A percentile compares a stretch with the other conserved stretches of the same genome.
Conservation (phyloP, 2,888 invertebrate genomes). For the Crepidodera aurea region DNA sequence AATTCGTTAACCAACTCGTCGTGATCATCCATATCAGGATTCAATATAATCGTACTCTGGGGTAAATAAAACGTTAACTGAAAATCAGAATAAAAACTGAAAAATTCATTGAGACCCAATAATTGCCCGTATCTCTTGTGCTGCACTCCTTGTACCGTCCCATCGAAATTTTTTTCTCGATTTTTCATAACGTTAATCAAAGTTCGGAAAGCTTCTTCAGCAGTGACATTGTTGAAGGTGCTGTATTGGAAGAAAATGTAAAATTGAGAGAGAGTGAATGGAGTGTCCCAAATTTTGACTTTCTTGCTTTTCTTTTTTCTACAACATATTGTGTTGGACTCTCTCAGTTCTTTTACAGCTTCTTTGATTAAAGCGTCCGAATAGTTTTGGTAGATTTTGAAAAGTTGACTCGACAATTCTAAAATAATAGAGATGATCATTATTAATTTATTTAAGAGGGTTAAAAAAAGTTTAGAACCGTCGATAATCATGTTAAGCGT, state of each 20-base stretch:
- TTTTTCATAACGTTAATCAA: constrained; percentile 29
- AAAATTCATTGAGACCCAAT: constrained; percentile 46
- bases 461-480: too few species aligned
- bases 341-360: constrained; percentile 68
- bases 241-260: constrained; percentile 58
- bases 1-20: constrained; percentile 58
- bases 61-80: constrained; percentile 64
- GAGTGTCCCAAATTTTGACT: constrained; percentile 43
- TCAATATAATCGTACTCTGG: constrained; percentile 65
- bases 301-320: constrained; percentile 13
- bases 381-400: constrained; percentile 76
- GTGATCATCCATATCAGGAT: constrained; percentile 64
- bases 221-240: constrained; percentile 42
- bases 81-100: constrained; percentile 31
- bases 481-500: too few species aligned
- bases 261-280: constrained; percentile 60
- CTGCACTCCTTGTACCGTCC: constrained; percentile 15
- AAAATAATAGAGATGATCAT: constrained; percentile 55
- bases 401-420: constrained; percentile 72
- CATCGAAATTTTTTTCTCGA: constrained; percentile 2
- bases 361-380: constrained; percentile 70
- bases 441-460: too few species aligned
- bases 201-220: constrained; percentile 41
- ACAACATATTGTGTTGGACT: constrained; percentile 36
- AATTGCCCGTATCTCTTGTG: constrained; percentile 45